Evolutionary conservation across 2,113 vertebrate species (phyloP).

Genomic region (Platichthys stellatus): DNA sequence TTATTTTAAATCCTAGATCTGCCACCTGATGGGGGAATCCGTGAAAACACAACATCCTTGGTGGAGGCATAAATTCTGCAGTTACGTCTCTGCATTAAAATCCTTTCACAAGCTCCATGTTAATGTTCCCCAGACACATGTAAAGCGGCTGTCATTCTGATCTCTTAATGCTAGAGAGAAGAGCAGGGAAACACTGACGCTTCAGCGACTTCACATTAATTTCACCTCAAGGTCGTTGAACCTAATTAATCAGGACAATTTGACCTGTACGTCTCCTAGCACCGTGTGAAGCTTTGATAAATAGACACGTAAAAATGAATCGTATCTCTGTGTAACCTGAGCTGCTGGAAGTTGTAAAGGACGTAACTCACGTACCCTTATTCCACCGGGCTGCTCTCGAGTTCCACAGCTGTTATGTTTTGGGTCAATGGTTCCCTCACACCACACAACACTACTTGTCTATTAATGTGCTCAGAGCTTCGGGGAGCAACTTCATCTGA

Average conservation of each 20-base stretch:
- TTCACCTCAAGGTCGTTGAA: constrained; percentile 16
- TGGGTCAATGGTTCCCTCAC: constrained; percentile 29
- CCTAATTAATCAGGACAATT: constrained; percentile 14
- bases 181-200: not conserved
- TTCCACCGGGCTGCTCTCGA: constrained; percentile 11
- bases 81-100: not conserved
- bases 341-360: not conserved
- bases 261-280: not conserved
- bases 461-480: constrained; percentile 34
- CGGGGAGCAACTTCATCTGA: constrained; percentile 14
- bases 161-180: not conserved
- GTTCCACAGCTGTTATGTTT: constrained; percentile 24
- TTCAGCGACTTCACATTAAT: not conserved
- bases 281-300: constrained; percentile 3
- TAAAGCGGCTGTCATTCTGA: not conserved
- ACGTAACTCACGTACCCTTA: constrained; percentile 6
- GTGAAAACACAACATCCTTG: too few species aligned
- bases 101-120: not conserved
- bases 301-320: constrained; percentile 1
- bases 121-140: too few species aligned
- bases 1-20: too few species aligned
- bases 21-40: too few species aligned
- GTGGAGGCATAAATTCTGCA: not conserved
- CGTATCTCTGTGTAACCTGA: not conserved
- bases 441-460: constrained; percentile 15